Conservation (phyloP, 2,113 vertebrate genomes). For the Corythornis cristatus region DNA sequence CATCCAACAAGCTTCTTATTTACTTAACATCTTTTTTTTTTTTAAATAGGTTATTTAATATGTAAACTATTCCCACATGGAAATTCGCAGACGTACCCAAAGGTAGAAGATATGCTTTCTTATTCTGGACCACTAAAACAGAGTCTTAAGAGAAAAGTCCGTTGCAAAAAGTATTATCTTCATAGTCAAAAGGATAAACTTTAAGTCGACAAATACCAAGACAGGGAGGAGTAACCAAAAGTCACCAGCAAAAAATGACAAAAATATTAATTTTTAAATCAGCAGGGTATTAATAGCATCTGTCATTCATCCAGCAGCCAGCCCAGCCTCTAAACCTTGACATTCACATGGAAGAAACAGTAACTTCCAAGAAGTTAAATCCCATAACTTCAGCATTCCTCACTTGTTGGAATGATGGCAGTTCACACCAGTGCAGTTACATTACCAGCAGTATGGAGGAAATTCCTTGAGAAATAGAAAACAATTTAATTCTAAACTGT, state of each 20-base stretch:
- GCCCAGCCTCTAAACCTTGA: not conserved
- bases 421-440: not conserved
- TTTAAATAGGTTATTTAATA: not conserved
- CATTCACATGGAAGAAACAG: not conserved
- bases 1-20: not conserved
- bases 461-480: not conserved
- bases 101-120: not conserved
- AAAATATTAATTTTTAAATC: not conserved
- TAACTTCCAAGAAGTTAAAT: not conserved
- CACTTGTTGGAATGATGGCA: fast-evolving
- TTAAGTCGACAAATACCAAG: not conserved
- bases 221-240: not conserved
- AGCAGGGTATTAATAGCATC: not conserved
- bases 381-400: not conserved
- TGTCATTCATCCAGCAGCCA: not conserved
- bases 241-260: not conserved
- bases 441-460: not conserved
- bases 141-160: not conserved
- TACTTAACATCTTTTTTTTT: not conserved
- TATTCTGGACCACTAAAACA: not conserved
- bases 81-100: not conserved
- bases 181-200: not conserved
- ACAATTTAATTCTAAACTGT: not conserved
- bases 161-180: not conserved
- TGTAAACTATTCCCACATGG: not conserved